Percentiles rank a stretch among this genome's conserved stretches.
Conservation (phyloP, 2,113 vertebrate species). For the Agelaius tricolor region DNA sequence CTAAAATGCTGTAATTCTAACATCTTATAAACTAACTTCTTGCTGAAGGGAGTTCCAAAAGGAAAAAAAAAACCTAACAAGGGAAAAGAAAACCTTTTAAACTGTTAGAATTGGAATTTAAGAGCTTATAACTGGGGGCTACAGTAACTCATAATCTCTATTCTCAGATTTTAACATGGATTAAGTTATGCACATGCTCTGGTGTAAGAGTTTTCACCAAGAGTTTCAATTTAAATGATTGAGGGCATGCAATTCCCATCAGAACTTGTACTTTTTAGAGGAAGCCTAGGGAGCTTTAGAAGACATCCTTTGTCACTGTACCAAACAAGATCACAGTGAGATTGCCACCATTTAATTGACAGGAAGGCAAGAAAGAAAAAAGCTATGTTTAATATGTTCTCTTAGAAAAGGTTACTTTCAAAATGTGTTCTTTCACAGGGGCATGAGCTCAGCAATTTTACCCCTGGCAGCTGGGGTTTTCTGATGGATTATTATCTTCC, state of each 20-base stretch:
- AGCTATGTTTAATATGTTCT: background rate
- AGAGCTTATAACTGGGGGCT: background rate
- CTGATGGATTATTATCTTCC: background rate
- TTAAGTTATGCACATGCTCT: accelerated
- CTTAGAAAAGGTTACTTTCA: background rate
- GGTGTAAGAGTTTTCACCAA: background rate
- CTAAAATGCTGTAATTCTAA: background rate
- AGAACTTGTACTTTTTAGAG: background rate
- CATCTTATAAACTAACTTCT: background rate
- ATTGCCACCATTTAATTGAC: background rate
- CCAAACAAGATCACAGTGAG: background rate
- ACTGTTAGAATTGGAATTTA: background rate
- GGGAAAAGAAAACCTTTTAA: accelerated
- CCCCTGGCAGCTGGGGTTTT: background rate
- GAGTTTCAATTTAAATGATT: background rate
- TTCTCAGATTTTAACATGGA: background rate
- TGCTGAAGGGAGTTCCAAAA: background rate
- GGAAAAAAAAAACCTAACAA: background rate
- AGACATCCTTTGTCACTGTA: background rate
- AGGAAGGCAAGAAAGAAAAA: background rate
- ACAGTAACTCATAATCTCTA: background rate
- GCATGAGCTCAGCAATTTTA: background rate
- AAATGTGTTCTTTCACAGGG: background rate
- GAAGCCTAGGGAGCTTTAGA: background rate
- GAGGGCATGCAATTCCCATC: accelerated